phyloP scores from a whole-genome alignment of 1,140 invertebrate genomes.

The Dreissena rostriformis region DNA sequence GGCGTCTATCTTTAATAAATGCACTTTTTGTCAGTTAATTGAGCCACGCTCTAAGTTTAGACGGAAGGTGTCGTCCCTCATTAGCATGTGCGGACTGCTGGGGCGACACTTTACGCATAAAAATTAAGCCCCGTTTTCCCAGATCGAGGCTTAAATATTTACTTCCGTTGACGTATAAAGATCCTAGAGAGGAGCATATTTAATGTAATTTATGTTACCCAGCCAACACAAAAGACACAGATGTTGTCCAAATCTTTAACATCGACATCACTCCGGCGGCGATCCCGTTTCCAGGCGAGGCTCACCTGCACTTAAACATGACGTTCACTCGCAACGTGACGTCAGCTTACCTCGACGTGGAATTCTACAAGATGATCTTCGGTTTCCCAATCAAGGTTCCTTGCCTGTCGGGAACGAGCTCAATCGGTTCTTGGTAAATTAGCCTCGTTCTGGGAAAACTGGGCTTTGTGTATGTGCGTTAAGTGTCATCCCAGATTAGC shows the following conservation, averaged over 20 bases:
- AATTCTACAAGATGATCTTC: conserved; percentile 1
- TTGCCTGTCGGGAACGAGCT: background rate
- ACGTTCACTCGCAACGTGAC: background rate
- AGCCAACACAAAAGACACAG: background rate
- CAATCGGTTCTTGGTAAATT: conserved; percentile 6
- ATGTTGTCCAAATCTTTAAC: conserved; percentile 9
- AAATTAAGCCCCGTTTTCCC: no score
- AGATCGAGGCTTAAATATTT: no score
- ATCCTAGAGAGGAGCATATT: background rate
- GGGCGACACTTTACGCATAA: no score
- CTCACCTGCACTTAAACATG: conserved; percentile 5
- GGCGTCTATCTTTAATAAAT: no score
- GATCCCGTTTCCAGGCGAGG: conserved; percentile 12
- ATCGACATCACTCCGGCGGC: background rate
- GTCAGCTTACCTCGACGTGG: conserved; percentile 2
- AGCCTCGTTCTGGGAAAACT: no score
- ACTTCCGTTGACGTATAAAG: no score
- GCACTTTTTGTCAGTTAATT: no score
- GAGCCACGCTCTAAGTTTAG: no score
- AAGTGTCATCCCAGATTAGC: no score
- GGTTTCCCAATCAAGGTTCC: conserved; percentile 21
- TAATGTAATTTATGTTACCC: background rate
- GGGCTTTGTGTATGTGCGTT: no score
- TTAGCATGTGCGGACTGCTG: no score
- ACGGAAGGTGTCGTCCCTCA: no score